Conservation (phyloP, 64 coral and sea anemone species). For the Acropora yongei region DNA sequence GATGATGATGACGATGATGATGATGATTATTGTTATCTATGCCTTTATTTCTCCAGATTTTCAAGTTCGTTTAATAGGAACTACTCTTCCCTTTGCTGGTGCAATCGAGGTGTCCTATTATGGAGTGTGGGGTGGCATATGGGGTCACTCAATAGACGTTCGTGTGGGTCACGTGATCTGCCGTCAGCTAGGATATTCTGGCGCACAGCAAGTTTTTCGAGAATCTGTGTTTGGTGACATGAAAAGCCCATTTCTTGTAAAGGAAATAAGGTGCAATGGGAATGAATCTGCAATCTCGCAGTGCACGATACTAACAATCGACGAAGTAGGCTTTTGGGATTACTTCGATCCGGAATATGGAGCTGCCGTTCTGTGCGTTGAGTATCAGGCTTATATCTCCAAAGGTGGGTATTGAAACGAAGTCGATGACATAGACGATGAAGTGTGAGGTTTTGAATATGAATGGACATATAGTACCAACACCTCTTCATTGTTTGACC, state of each 20-base stretch:
- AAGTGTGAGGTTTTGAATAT: too few species aligned
- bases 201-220: neutral
- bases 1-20: too few species aligned
- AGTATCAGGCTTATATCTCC: neutral
- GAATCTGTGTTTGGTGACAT: neutral
- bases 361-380: neutral
- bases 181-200: slow-evolving; percentile 22
- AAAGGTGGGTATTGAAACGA: neutral
- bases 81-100: neutral
- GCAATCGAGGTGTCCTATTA: slow-evolving; percentile 20
- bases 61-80: slow-evolving; percentile 17
- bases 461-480: too few species aligned
- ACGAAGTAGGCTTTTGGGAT: neutral
- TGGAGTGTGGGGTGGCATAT: slow-evolving; percentile 10
- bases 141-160: neutral
- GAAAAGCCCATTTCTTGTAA: neutral
- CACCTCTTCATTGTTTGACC: too few species aligned
- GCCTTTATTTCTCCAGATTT: neutral
- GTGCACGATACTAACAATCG: neutral
- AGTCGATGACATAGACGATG: too few species aligned
- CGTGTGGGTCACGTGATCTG: slow-evolving; percentile 3
- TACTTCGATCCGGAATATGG: neutral
- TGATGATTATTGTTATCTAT: too few species aligned
- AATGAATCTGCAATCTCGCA: slow-evolving; percentile 6
- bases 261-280: neutral